These are phyloP conservation scores for Eristalis intricaria DNA, from an alignment of 2,888 invertebrate genomes.

Conservation along the genomic window DNA sequence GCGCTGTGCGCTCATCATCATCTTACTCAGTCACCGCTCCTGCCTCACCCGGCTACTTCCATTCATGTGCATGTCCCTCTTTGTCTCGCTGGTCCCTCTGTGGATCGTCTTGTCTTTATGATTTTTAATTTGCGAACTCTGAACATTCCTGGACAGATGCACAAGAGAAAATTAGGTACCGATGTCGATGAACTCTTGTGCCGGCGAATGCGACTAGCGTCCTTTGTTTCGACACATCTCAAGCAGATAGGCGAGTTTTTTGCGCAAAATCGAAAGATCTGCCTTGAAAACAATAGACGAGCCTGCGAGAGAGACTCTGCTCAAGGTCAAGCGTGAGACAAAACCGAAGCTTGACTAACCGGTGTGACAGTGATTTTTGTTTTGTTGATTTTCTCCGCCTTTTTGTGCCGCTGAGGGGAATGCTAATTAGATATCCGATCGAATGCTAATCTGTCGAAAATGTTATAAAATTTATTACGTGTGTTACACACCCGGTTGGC, in stretches of 20 bases:
- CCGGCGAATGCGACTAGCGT: background rate
- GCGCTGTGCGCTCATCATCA: background rate
- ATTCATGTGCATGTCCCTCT: background rate
- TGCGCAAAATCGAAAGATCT: background rate
- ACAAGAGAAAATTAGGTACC: slow-evolving; percentile 33
- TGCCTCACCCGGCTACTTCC: too few relatives aligned
- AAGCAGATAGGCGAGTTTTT: background rate
- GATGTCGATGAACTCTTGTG: slow-evolving; percentile 14
- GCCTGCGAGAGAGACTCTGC: background rate
- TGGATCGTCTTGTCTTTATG: slow-evolving; percentile 65
- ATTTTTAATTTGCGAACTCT: slow-evolving; percentile 61
- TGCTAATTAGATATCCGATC: background rate
- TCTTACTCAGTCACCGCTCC: background rate
- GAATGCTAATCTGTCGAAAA: background rate
- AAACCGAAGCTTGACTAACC: slow-evolving; percentile 3
- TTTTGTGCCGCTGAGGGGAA: background rate
- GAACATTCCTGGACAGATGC: slow-evolving; percentile 38
- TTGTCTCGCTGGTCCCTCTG: slow-evolving; percentile 11
- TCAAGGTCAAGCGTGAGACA: slow-evolving; percentile 1
- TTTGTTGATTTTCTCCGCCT: background rate
- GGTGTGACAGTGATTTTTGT: background rate
- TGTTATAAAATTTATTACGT: background rate
- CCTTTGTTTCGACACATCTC: background rate
- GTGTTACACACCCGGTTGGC: background rate
- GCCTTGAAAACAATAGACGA: background rate